Evolutionary conservation across 2,888 invertebrate species (phyloP).

Genomic region (Cephus rjabovi): DNA sequence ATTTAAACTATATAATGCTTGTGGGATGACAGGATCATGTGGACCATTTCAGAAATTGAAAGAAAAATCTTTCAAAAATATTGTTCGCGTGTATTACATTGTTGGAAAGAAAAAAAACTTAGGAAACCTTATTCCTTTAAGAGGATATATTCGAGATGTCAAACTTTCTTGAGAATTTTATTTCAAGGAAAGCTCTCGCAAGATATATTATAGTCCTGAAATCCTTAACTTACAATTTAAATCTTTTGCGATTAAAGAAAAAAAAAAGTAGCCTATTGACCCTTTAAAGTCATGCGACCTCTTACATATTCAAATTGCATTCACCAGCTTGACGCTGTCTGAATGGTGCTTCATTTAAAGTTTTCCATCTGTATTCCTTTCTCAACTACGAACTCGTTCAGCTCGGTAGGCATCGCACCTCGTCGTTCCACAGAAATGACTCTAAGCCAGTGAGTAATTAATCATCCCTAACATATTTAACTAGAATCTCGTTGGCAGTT

Average conservation of each 20-base stretch:
- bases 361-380: constrained; percentile 25
- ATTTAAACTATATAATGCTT: not conserved
- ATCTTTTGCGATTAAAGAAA: constrained; percentile 31
- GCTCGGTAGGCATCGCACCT: constrained; percentile 5
- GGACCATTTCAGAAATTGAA: not conserved
- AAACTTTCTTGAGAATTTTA: not conserved
- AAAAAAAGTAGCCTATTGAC: constrained; percentile 38
- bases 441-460: constrained; percentile 31
- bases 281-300: constrained; percentile 28
- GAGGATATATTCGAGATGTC: not conserved
- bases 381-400: constrained; percentile 25
- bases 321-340: constrained; percentile 28
- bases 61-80: not conserved
- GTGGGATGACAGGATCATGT: not conserved
- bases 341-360: constrained; percentile 42
- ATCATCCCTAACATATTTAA: constrained; percentile 23
- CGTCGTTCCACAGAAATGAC: constrained; percentile 5
- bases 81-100: not conserved
- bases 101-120: not conserved
- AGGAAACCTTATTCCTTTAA: not conserved
- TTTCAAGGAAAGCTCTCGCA: not conserved
- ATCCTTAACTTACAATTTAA: constrained; percentile 36
- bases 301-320: constrained; percentile 44
- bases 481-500: not conserved
- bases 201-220: constrained; percentile 13